phyloP scores from a whole-genome alignment of 2,113 vertebrate species.

The Pleuronectes platessa region DNA sequence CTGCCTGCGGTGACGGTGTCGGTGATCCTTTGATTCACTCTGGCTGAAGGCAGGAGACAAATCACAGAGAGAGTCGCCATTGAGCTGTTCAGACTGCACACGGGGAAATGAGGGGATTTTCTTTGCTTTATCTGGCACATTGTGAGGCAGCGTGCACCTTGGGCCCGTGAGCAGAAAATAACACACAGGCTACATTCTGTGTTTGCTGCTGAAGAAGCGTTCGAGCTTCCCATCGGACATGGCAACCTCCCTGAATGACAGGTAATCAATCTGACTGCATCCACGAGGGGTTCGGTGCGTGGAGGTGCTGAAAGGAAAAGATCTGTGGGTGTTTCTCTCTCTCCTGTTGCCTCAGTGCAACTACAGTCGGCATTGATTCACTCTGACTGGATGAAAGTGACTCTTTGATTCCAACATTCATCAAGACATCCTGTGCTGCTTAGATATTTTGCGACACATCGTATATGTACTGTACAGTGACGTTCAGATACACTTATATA shows the following conservation, averaged over 20 bases:
- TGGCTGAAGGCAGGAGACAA: slow-evolving; percentile 37
- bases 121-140: slow-evolving; percentile 20
- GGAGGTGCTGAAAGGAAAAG: background rate
- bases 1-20: slow-evolving; percentile 33
- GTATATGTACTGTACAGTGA: background rate
- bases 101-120: slow-evolving; percentile 1
- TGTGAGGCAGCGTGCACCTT: slow-evolving; percentile 18
- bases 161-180: slow-evolving; percentile 28
- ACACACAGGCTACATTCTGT: slow-evolving; percentile 9
- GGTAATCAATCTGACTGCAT: slow-evolving; percentile 55
- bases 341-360: slow-evolving; percentile 16
- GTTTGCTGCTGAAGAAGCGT: background rate
- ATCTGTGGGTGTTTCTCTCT: slow-evolving; percentile 23
- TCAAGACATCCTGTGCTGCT: slow-evolving; percentile 8
- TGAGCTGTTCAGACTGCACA: background rate
- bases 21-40: slow-evolving; percentile 46
- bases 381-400: slow-evolving; percentile 23
- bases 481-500: too few relatives aligned
- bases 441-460: background rate
- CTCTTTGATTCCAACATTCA: slow-evolving; percentile 6
- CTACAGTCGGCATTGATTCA: slow-evolving; percentile 45
- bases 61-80: slow-evolving; percentile 6
- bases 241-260: slow-evolving; percentile 24
- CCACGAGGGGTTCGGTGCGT: background rate
- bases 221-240: slow-evolving; percentile 31